Base-by-base conservation (phyloP, 2,113 vertebrate species). In the Hoplias malabaricus region DNA sequence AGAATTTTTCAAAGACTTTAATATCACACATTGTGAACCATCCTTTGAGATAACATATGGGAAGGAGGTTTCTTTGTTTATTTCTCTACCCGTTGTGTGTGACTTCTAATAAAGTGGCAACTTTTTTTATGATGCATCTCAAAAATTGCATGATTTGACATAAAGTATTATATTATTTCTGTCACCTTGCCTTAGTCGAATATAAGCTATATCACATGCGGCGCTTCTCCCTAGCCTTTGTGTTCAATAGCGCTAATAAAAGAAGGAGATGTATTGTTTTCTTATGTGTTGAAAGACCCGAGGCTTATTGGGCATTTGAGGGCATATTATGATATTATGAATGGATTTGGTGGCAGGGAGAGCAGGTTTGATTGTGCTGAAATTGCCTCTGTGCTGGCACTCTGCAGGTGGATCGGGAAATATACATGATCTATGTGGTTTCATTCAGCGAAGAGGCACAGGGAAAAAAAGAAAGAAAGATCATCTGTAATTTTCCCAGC, bases 251-350 rank as follows among this genome's bases (percentile, higher is more conserved):
- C 56, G 29, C 68, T 34, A 27, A 78, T 79, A 75, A 66, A n/a
- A 59, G 21, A 78, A 31, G 78, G 33, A 81, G 63, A 84, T 61
- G 27, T 14, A 56, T 82, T 46, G 38, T 75, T 80, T 84, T 62
- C 66, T 29, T 72, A 73, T 84, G 74, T 29, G 38, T 57, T 65
- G 61, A 67, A 66, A 73, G 27, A 77, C 66, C 23, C 65, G 68
- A 23, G 7, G 62, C 77, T 80, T 76, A 79, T 69, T 40, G 73
- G 61, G 21, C 67, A 11, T 81, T 81, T 73, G 81, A 83, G 77
- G 77, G 82, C 80, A 85, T 81, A 86, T 88, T 86, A 68, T 50
- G 77, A 82, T 80, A 86, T 88, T 86, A 66, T 50, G 72, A 83
- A 83, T 84, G 69, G 86, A 85, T 88, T 84, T 68, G 67, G 75